Conservation (phyloP, 37 sponge, comb jelly and placozoan species). For the Spongilla lacustris region DNA sequence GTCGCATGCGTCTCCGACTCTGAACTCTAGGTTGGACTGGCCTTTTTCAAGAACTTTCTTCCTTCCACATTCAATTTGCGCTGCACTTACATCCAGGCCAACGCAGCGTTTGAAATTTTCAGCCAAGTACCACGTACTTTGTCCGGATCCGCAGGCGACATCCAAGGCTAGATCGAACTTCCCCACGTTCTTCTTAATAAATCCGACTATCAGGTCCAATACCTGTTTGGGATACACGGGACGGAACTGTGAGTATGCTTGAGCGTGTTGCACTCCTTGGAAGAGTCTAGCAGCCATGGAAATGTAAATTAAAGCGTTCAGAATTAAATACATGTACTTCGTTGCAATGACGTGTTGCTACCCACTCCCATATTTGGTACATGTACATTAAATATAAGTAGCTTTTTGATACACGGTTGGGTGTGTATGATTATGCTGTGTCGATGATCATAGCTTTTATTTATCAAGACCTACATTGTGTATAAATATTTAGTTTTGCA, state of each 20-base stretch:
- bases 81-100: slow-evolving; percentile 53
- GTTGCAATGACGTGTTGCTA: no score
- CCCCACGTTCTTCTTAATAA: slow-evolving; percentile 25
- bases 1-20: slow-evolving; percentile 19
- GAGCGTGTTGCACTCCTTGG: slow-evolving; percentile 32
- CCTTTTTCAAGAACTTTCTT: not conserved
- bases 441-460: no score
- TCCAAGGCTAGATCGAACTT: slow-evolving; percentile 23
- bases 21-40: slow-evolving; percentile 24
- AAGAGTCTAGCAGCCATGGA: slow-evolving; percentile 2
- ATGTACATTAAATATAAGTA: no score
- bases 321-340: no score
- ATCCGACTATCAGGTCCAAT: slow-evolving; percentile 26
- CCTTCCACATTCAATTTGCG: slow-evolving; percentile 39
- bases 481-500: no score
- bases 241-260: slow-evolving; percentile 36
- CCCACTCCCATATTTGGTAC: no score
- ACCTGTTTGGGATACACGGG: slow-evolving; percentile 32
- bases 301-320: no score
- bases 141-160: slow-evolving; percentile 67
- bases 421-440: no score
- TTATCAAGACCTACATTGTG: no score
- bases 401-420: no score
- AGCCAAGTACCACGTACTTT: slow-evolving; percentile 37
- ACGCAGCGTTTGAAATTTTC: slow-evolving; percentile 15